A percentile compares a stretch with the other conserved stretches of the same genome.
Evolutionary conservation across 2,113 vertebrate genomes (phyloP).

Genomic region (Indicator maculatus): DNA sequence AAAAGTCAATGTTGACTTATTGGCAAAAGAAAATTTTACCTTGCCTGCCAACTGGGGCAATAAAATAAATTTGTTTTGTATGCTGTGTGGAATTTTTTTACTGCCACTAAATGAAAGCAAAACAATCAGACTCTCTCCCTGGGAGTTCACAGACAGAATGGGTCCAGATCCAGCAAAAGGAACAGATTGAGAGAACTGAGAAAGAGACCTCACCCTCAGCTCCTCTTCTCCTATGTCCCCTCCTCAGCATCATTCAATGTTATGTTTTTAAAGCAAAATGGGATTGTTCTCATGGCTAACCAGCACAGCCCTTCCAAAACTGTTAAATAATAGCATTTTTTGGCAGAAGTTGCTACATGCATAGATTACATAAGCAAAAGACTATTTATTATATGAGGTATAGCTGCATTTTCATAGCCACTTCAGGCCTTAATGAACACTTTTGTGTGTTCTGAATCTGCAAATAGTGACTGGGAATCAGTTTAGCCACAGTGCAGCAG

Average conservation of each 20-base stretch:
- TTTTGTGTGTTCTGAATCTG: neutral
- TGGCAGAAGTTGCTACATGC: neutral
- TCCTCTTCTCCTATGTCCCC: conserved; percentile 12
- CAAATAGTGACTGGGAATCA: neutral
- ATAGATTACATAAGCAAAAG: conserved; percentile 5
- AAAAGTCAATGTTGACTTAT: conserved; percentile 60
- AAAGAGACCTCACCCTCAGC: neutral
- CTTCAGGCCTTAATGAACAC: neutral
- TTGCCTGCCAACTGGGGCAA: conserved; percentile 50
- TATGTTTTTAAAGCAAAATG: conserved; percentile 13
- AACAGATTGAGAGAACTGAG: conserved; percentile 6
- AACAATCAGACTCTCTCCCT: conserved; percentile 6
- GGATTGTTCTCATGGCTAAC: neutral
- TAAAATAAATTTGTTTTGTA: conserved; percentile 49
- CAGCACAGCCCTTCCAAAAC: neutral
- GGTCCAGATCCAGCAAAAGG: neutral
- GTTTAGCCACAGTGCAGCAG: neutral
- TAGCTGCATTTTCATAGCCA: neutral
- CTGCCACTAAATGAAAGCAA: conserved; percentile 40
- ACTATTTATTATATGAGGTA: neutral
- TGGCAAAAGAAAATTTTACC: conserved; percentile 45
- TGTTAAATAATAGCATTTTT: neutral
- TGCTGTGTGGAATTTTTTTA: conserved; percentile 32
- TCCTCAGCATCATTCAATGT: neutral
- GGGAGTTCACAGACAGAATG: conserved; percentile 8